These are phyloP conservation scores for Sylvietta virens DNA, from an alignment of 2,113 vertebrate genomes.

Conservation along the genomic window DNA sequence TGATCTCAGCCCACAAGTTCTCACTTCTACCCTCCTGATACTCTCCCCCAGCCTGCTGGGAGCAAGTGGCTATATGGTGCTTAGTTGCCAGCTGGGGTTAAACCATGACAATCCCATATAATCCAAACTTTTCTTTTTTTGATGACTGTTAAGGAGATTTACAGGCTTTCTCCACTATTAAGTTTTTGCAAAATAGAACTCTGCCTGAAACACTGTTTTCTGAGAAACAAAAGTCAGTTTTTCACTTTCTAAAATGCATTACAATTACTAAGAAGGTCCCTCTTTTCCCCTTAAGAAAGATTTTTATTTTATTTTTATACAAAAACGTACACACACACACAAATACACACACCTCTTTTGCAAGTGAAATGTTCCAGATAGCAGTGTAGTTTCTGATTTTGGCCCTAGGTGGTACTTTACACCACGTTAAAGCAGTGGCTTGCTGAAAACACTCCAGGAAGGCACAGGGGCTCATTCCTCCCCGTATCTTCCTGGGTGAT, in stretches of 20 bases:
- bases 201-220: background rate
- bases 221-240: background rate
- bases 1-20: rapidly evolving
- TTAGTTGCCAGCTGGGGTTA: background rate
- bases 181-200: background rate
- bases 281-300: background rate
- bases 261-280: background rate
- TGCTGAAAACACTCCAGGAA: background rate
- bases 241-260: background rate
- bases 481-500: background rate
- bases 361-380: background rate
- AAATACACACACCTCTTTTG: background rate
- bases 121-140: background rate
- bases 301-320: background rate
- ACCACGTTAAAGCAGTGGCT: background rate
- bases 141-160: background rate
- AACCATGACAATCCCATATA: background rate
- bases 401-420: constrained; percentile 60
- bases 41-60: too few species aligned
- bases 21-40: background rate
- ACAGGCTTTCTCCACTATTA: background rate
- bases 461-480: background rate
- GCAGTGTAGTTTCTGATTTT: background rate
- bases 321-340: rapidly evolving
- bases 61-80: rapidly evolving